Evolutionary conservation across 2,888 invertebrate species (phyloP), one percentile per base, ranked within the genome.

Genomic region (Tetanocera ferruginea): DNA sequence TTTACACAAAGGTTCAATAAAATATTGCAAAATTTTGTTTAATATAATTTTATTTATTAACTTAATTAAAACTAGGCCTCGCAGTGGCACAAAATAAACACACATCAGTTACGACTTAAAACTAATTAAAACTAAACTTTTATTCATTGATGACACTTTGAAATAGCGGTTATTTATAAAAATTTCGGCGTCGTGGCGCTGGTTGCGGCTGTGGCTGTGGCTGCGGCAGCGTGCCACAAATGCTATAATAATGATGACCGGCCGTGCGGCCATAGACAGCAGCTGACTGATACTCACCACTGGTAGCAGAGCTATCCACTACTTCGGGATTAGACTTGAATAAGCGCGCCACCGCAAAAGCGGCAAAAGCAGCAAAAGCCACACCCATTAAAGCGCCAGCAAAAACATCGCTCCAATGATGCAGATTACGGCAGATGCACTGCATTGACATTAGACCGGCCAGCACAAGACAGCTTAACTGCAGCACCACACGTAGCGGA

Each of bases 391-490:
- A 37, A 1, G 83, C 64, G 2, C 87, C 87, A 4, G 82, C 86
- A 0, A 81, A 76, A 3, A 83, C 83, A 77, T 87, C 88, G 1
- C 83, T 78, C 60, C 82, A 34, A 67, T 87, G 87, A 78, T 87
- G 86, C 51, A 86, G 85, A 67, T 82, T 81, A 5, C 83, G 81
- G 23, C 81, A 80, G 14, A 87, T 78, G 34, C 87, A 83, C 73
- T 88, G 87, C 51, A 83, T 70, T 4, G 83, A 78, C 0, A 86
- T 86, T 19, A 86, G 70, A 23, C 82, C 17, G 0, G 84, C 83
- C 51, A 86, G 66, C 0, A 76, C 77, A 0, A 79, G 73, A 4
- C 78, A 83, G 8, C 79, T 78, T 37, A 86, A 78, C 76, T 87
- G 87, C 4, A 87, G 71, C 1, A 82, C 77, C 4, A 80, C 75